Conservation (phyloP, 2,888 invertebrate species). For the Pilophorus perplexus region DNA sequence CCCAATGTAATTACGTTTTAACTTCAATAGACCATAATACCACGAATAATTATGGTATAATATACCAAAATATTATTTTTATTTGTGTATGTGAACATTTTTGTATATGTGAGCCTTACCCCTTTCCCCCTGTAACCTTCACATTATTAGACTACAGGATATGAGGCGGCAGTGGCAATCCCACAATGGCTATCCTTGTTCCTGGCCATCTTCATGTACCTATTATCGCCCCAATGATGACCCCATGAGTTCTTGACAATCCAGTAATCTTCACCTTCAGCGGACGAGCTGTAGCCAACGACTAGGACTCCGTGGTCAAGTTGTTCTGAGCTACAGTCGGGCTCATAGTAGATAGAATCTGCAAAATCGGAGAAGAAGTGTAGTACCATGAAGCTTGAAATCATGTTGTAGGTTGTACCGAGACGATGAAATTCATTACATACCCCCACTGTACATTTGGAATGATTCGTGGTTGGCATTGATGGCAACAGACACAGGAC, state of each 20-base stretch:
- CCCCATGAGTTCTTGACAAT: slow-evolving; percentile 87
- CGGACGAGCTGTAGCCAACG: slow-evolving; percentile 76
- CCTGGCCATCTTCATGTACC: slow-evolving; percentile 85
- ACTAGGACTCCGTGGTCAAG: slow-evolving; percentile 85
- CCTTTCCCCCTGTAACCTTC: no score
- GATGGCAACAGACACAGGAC: slow-evolving; percentile 84
- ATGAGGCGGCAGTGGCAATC: slow-evolving; percentile 77
- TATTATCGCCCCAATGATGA: slow-evolving; percentile 73
- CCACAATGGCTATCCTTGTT: slow-evolving; percentile 84
- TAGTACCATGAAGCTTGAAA: no score
- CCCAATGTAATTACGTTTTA: no score
- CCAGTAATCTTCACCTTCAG: slow-evolving; percentile 69
- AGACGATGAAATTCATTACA: background rate
- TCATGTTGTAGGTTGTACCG: no score
- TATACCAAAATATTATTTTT: no score
- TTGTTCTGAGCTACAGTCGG: slow-evolving; percentile 65
- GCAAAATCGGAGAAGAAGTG: no score
- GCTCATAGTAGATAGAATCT: slow-evolving; percentile 76
- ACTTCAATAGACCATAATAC: no score
- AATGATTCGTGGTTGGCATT: slow-evolving; percentile 82
- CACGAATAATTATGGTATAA: no score
- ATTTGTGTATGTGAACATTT: no score
- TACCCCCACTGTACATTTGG: slow-evolving; percentile 71
- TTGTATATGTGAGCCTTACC: no score
- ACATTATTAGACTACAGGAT: slow-evolving; percentile 81